phyloP scores from a whole-genome alignment of 92 coral and sea anemone species.

The Epizoanthus ramosus region DNA sequence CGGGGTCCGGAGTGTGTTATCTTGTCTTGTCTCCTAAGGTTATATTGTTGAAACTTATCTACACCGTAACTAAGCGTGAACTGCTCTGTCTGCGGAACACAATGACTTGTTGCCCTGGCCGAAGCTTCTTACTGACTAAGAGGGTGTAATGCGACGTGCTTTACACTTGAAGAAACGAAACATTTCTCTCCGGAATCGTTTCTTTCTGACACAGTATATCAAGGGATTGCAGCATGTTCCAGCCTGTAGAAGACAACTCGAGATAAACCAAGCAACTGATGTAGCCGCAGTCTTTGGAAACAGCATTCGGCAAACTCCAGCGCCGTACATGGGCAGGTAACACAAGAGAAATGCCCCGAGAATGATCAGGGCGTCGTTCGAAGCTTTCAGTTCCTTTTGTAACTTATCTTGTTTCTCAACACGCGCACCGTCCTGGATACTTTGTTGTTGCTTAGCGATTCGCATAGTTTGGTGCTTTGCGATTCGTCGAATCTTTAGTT shows the following conservation, averaged over 20 bases:
- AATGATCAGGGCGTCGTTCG: constrained; percentile 4
- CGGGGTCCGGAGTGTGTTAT: too few species aligned
- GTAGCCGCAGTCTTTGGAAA: background rate
- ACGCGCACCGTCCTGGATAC: background rate
- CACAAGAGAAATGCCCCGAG: background rate
- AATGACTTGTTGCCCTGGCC: too few species aligned
- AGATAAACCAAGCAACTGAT: background rate
- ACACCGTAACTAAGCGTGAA: too few species aligned
- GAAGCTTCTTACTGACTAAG: too few species aligned
- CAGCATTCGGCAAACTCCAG: background rate
- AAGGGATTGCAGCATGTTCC: constrained; percentile 9
- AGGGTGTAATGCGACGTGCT: too few species aligned
- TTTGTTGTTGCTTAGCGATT: background rate
- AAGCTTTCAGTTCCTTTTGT: constrained; percentile 2
- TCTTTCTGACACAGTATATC: constrained; percentile 5
- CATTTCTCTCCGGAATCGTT: constrained; percentile 1
- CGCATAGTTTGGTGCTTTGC: background rate
- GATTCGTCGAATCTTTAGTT: background rate
- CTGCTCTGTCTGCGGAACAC: too few species aligned
- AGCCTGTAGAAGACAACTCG: background rate
- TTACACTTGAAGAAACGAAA: background rate
- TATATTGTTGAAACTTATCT: too few species aligned
- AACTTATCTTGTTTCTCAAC: background rate
- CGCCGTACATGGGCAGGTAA: constrained; percentile 9
- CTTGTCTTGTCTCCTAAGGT: too few species aligned